phyloP scores from a whole-genome alignment of 2,797 vertebrate genomes.

The Cossypha polioptera region DNA sequence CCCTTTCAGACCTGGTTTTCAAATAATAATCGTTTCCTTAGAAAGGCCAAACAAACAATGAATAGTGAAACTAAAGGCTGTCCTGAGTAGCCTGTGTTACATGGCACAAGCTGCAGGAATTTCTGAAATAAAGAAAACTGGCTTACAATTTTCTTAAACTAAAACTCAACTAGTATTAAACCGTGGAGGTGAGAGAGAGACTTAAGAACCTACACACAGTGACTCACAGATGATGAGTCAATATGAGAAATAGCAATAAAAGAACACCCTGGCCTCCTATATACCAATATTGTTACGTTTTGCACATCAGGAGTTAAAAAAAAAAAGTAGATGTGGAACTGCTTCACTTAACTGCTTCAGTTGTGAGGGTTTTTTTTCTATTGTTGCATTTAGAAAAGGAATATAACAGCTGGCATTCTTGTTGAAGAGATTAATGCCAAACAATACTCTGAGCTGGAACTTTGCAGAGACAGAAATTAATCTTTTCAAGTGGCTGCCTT shows the following conservation, averaged over 20 bases:
- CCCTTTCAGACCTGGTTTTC: not conserved
- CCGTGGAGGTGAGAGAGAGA: not conserved
- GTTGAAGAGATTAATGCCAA: not conserved
- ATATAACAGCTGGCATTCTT: not conserved
- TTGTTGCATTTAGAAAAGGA: not conserved
- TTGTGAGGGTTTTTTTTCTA: not conserved
- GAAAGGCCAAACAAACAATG: not conserved
- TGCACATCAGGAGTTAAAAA: not conserved
- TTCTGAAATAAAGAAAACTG: not conserved
- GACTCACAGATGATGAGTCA: conserved; percentile 7
- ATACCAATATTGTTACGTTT: not conserved
- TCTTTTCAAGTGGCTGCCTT: not conserved
- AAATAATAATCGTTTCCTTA: not conserved
- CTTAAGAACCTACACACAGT: not conserved
- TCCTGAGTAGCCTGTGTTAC: not conserved
- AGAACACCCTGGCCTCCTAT: not conserved
- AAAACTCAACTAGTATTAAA: not conserved
- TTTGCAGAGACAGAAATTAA: not conserved
- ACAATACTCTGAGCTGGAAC: not conserved
- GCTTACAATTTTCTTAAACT: not conserved
- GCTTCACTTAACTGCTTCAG: not conserved
- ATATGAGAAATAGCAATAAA: not conserved
- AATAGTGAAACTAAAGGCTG: not conserved
- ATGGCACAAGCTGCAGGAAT: not conserved
- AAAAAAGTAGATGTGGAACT: not conserved